phyloP scores from a whole-genome alignment of 2,113 vertebrate species.

The Tragelaphus strepsiceros region DNA sequence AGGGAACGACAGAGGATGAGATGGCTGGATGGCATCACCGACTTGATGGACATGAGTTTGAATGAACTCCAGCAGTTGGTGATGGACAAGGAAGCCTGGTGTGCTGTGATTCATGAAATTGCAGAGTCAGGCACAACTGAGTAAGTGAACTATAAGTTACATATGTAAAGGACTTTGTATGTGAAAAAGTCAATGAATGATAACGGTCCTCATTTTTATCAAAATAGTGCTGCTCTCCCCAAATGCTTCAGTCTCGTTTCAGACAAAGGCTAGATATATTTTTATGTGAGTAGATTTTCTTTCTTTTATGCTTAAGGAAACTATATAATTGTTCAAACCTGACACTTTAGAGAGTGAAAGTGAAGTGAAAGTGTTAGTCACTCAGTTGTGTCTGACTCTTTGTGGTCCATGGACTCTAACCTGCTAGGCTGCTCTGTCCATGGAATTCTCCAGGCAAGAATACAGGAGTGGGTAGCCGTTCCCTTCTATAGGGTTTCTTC shows the following conservation, averaged over 20 bases:
- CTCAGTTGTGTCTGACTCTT: not conserved
- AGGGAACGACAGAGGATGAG: no score
- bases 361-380: not conserved
- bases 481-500: not conserved
- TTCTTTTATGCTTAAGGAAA: not conserved
- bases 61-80: rapidly evolving
- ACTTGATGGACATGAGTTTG: no score
- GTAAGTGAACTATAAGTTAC: not conserved
- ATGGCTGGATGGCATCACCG: no score
- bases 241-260: not conserved
- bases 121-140: rapidly evolving
- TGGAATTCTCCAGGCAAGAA: not conserved
- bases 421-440: not conserved
- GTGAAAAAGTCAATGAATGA: not conserved
- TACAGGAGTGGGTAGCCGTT: not conserved
- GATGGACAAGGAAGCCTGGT: not conserved
- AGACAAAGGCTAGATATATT: not conserved
- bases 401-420: not conserved
- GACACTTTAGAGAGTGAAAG: not conserved
- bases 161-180: not conserved
- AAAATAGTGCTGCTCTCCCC: not conserved
- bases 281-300: not conserved
- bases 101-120: rapidly evolving
- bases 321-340: not conserved
- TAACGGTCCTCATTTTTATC: not conserved